phyloP scores from a whole-genome alignment of 2,888 invertebrate genomes.

The Pachydiplax longipennis region DNA sequence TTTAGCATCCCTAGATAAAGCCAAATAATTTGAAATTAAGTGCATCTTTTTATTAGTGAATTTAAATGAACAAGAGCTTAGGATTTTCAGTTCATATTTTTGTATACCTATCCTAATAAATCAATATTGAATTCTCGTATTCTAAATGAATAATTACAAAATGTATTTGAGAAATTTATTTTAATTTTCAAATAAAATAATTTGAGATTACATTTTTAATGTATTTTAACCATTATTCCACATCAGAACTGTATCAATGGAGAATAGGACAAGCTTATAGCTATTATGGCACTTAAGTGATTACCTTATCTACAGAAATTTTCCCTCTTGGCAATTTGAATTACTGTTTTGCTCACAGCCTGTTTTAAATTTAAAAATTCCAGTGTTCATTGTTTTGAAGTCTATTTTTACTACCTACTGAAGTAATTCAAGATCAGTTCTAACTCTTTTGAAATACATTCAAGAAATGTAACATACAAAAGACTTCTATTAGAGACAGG shows the following conservation, averaged over 20 bases:
- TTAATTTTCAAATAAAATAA: constrained; percentile 9
- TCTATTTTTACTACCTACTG: too few relatives aligned
- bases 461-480: too few relatives aligned
- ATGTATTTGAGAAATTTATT: background rate
- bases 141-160: background rate
- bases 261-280: constrained; percentile 30
- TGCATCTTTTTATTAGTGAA: too few relatives aligned
- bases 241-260: background rate
- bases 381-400: too few relatives aligned
- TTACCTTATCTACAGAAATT: background rate
- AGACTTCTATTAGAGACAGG: too few relatives aligned
- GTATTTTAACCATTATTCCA: constrained; percentile 10
- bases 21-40: too few relatives aligned
- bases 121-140: too few relatives aligned
- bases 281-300: constrained; percentile 18
- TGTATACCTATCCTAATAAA: too few relatives aligned
- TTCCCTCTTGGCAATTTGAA: background rate
- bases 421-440: too few relatives aligned
- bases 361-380: background rate
- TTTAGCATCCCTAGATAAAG: background rate
- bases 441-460: too few relatives aligned
- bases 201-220: constrained; percentile 27
- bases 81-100: too few relatives aligned
- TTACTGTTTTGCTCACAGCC: background rate
- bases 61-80: too few relatives aligned